Evolutionary conservation across 2,113 vertebrate genomes (phyloP), one percentile per base, ranked within the genome.

Genomic region (Dunckerocampus dactyliophorus): DNA sequence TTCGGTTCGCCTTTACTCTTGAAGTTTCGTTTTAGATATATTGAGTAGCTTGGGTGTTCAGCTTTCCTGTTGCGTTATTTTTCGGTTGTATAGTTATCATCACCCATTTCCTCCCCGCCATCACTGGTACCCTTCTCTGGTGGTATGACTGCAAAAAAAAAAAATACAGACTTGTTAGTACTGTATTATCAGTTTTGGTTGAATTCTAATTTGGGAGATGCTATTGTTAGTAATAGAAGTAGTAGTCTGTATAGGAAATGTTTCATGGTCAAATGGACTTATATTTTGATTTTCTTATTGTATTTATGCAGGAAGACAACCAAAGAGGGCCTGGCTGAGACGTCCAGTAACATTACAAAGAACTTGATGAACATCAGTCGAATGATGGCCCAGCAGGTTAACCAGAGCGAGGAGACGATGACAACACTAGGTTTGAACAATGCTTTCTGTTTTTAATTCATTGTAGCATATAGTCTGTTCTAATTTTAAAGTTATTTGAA

Each of bases 371-470:
- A 91, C 68, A 94, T 98, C 88, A 96, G 96, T 80, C 92, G 95
- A 69, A 95, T 97, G 95, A 97, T 98, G 96, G 91, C 96, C 0
- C 95, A 97, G 88, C 95, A 95, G 77, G 96, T 99, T 39, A 90
- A 92, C 80, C 96, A 97, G 88, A 97, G 95, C 0, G 93, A 96
- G 83, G 95, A 97, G 63, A 91, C 93, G 0, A 91, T 96, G 82
- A 93, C 93, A 0, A 90, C 93, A 0, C 79, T 98, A 63, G 94
- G 96, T 98, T 55, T 19, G 43, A n/a, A 49, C 17, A 39, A 11
- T 11, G 17, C 3, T 16, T 24, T 6, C 14, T 21, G n/a, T 22
- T 8, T 43, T 16, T 28, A 47, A 24, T 31, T 16, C 6, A 10
- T n/a, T 55, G 28, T 11, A 12, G 19, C 17, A 14, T 16, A 17